Conservation (phyloP, 2,888 invertebrate genomes). For the Phortica okadai region DNA sequence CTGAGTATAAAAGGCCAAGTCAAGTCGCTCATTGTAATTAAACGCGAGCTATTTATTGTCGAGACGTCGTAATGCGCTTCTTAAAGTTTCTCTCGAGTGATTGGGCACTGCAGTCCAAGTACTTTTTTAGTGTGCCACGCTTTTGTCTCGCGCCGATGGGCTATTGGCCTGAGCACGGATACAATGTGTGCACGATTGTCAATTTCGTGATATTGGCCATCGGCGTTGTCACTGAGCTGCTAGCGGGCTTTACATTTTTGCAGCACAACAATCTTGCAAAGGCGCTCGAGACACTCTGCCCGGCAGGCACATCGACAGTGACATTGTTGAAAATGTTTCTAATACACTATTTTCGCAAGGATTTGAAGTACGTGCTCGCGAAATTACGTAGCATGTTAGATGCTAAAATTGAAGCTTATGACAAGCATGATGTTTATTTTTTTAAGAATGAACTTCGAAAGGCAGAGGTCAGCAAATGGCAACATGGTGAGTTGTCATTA, state of each 20-base stretch:
- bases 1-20: not conserved
- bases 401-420: not conserved
- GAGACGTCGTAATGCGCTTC: not conserved
- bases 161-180: slow-evolving; percentile 56
- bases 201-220: slow-evolving; percentile 59
- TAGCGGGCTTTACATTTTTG: slow-evolving; percentile 54
- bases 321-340: slow-evolving; percentile 66
- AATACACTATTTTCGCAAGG: slow-evolving; percentile 55
- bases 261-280: slow-evolving; percentile 43
- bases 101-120: slow-evolving; percentile 49
- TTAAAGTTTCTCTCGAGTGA: slow-evolving; percentile 53
- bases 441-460: not conserved
- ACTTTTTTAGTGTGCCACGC: slow-evolving; percentile 62
- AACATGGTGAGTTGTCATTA: not conserved
- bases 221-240: slow-evolving; percentile 64
- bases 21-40: not conserved
- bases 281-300: slow-evolving; percentile 66
- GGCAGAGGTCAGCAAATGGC: not conserved
- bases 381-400: slow-evolving; percentile 51
- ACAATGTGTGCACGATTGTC: slow-evolving; percentile 40
- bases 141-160: slow-evolving; percentile 60
- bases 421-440: not conserved
- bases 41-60: not conserved
- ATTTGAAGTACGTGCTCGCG: slow-evolving; percentile 52
- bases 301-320: slow-evolving; percentile 66